These are phyloP conservation scores for Trogon surrucura DNA, from an alignment of 2,113 vertebrate species.

Conservation along the genomic window DNA sequence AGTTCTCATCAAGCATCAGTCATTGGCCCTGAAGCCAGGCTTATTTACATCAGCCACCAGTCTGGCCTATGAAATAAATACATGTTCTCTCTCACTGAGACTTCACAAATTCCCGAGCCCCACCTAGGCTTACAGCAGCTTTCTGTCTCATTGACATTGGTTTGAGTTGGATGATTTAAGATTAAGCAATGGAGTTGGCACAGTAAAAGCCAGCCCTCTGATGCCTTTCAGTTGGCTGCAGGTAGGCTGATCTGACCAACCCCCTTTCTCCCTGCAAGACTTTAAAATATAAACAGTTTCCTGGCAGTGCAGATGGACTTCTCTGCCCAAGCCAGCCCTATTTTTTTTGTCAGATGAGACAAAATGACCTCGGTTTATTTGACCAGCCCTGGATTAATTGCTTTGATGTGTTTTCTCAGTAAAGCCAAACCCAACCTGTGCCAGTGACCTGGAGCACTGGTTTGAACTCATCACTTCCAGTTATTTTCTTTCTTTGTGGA, in stretches of 20 bases:
- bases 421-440: neutral
- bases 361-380: neutral
- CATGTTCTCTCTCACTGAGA: neutral
- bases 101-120: neutral
- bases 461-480: neutral
- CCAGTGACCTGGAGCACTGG: neutral
- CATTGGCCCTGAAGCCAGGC: neutral
- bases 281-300: neutral
- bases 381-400: neutral
- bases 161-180: neutral
- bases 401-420: neutral
- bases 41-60: neutral
- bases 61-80: neutral
- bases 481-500: neutral
- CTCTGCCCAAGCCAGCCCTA: accelerated
- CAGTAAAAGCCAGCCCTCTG: neutral
- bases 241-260: neutral
- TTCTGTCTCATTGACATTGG: neutral
- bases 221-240: neutral
- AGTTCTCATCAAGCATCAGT: neutral
- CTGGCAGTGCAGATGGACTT: neutral
- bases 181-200: neutral
- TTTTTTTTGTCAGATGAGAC: neutral
- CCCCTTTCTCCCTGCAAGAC: neutral
- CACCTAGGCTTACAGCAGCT: neutral